Evolutionary conservation across 2,888 invertebrate genomes (phyloP), one percentile per base, ranked within the genome.

Genomic region (Chelonus formosanus): DNA sequence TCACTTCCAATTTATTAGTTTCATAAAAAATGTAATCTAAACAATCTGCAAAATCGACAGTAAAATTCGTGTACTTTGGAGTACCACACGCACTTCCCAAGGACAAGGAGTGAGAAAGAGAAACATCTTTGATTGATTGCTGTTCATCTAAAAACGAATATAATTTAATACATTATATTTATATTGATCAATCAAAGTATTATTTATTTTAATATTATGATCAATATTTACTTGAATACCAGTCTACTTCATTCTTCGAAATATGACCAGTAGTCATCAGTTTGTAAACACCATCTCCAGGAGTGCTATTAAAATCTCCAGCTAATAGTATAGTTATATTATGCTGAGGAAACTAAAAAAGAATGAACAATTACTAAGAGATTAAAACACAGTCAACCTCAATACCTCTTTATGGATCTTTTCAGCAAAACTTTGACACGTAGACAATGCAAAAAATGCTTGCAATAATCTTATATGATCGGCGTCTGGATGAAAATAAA

Each of bases 241-340:
- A 96, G 80, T 95, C 95, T 20, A 87, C 84, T 71, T 90, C 89
- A 74, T 90, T 85, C 62, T 86, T 86, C 44, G 89, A 87, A 4
- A 95, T 88, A 69, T 82, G 77, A 63, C 92, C 91, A 48, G 89
- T 87, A 0, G 92, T 93, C 84, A 93, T 90, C 61, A 95, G 86
- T 77, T 91, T 88, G 83, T 91, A 94, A 75, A 96, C 90, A 0
- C 94, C 95, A 81, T 91, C 92, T 60, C 91, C 89, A 0, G 96
- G 96, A 2, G 89, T 89, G 81, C 94, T 95, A 81, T 98, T 98
- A 77, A 97, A 96, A 83, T 98, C 98, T 0, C 98, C 98, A 84
- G 95, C 94, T 73, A 96, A 88, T 64, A 97, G 83, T 1, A 95
- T 77, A 2, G 91, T 89, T 36, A 93, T 85, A 44, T 86, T 83